These are phyloP conservation scores for Sebastes nivosus DNA, from an alignment of 2,797 vertebrate genomes.

Conservation along the genomic window DNA sequence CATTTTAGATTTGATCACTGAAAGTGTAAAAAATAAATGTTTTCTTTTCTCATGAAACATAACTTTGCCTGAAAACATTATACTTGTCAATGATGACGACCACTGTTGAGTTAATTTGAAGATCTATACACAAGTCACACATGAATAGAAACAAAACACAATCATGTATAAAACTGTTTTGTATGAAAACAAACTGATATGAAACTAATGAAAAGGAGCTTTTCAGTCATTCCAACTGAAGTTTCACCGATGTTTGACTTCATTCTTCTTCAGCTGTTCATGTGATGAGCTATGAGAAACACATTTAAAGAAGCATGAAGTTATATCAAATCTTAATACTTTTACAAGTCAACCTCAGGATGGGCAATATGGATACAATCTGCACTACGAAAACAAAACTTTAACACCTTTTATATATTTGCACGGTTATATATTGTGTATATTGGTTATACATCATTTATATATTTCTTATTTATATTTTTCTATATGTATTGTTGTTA, in stretches of 20 bases:
- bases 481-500: no score
- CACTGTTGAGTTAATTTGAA: neutral
- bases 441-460: no score
- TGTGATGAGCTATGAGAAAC: slow-evolving; percentile 71
- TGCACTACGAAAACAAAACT: no score
- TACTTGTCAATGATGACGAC: neutral
- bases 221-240: neutral
- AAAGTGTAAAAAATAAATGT: neutral
- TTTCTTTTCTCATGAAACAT: neutral
- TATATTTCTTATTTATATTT: no score
- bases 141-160: neutral
- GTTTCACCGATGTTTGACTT: neutral
- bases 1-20: neutral
- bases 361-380: no score
- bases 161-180: slow-evolving; percentile 29
- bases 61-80: neutral
- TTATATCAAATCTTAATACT: no score
- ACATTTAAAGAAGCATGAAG: neutral
- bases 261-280: slow-evolving; percentile 41
- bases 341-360: no score
- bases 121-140: slow-evolving; percentile 3
- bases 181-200: slow-evolving; percentile 16
- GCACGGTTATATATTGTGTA: no score
- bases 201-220: neutral
- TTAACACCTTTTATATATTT: no score